Base-by-base conservation (phyloP, 2,113 vertebrate species). In the Lipophrys pholis region DNA sequence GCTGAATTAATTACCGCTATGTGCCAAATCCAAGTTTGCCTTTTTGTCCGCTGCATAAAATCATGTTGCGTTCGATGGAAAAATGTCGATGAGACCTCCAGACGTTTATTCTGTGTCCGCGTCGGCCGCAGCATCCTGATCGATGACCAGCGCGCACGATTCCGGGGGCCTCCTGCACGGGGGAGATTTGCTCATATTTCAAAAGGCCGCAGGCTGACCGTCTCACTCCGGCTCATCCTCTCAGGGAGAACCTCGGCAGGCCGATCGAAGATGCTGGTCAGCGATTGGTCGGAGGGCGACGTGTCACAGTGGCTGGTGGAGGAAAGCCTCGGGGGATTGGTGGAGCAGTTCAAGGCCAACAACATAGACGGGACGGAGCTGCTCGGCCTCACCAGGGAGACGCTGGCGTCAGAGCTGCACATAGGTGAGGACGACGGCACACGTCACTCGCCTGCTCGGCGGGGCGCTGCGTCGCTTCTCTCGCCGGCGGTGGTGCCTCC, bases 311-410 rank as follows among this genome's bases (percentile, higher is more conserved):
- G 98, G 98, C 95, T 99, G 71, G 82, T 68, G 69, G 91, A 91
- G 60, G 95, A 97, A 73, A 94, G 91, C 49, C 92, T 99, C 56
- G 71, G 89, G 80, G 92, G 89, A 41, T 91, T 99, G 45, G 92
- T 95, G 64, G 90, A 67, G 45, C 85, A 89, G 81, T 99, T 99
- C 89, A 94, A 92, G 84, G 88, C 69, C 55, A 97, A 98, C 87
- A 97, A 99, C 83, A 98, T 99, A 8, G 96, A 98, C 61, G 98
- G 97, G 57, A 93, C 92, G 16, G 96, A 98, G 82, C 91, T 99
- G 9, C 88, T 99, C 30, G 82, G 78, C 67, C 95, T 99, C 81
- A 97, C 93, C 73, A 97, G 96, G 88, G 96, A 99, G 79, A 95
- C 91, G 12, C 93, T 99, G 85, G 74, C 87, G 62, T 92, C 93